phyloP scores from a whole-genome alignment of 2,888 invertebrate species.

The Phaonia tiefii region DNA sequence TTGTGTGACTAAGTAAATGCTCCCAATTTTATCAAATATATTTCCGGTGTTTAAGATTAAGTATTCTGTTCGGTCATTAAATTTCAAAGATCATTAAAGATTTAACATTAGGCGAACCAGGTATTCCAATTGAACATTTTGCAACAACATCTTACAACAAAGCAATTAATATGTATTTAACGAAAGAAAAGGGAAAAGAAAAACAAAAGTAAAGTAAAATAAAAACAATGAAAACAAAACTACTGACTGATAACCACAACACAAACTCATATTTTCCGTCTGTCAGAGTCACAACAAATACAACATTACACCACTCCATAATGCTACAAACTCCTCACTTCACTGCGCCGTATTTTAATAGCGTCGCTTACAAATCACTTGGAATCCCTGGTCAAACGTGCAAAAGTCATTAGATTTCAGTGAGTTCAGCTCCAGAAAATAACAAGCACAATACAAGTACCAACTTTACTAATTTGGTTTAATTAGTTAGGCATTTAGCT shows the following conservation, averaged over 20 bases:
- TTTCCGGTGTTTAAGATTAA: too few relatives aligned
- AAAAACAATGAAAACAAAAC: constrained; percentile 13
- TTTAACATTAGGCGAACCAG: background rate
- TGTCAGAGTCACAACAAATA: too few relatives aligned
- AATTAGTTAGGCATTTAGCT: background rate
- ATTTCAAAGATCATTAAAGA: too few relatives aligned
- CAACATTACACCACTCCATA: background rate
- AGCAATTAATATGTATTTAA: constrained; percentile 44
- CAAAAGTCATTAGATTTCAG: constrained; percentile 41
- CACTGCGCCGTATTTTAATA: constrained; percentile 49
- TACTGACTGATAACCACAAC: background rate
- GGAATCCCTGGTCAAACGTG: constrained; percentile 39
- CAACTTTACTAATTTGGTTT: constrained; percentile 26
- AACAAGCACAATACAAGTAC: background rate
- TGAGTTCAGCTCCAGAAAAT: background rate
- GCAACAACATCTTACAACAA: background rate
- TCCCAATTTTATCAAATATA: too few relatives aligned
- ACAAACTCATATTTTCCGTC: too few relatives aligned
- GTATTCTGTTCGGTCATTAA: too few relatives aligned
- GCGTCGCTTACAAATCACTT: constrained; percentile 35
- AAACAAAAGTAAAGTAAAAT: constrained; percentile 25
- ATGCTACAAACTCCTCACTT: background rate
- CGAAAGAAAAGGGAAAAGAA: background rate
- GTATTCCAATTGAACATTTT: background rate
- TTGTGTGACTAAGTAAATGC: too few relatives aligned